Evolutionary conservation across 2,797 vertebrate species (phyloP).

Genomic region (Gallinago solitaria): DNA sequence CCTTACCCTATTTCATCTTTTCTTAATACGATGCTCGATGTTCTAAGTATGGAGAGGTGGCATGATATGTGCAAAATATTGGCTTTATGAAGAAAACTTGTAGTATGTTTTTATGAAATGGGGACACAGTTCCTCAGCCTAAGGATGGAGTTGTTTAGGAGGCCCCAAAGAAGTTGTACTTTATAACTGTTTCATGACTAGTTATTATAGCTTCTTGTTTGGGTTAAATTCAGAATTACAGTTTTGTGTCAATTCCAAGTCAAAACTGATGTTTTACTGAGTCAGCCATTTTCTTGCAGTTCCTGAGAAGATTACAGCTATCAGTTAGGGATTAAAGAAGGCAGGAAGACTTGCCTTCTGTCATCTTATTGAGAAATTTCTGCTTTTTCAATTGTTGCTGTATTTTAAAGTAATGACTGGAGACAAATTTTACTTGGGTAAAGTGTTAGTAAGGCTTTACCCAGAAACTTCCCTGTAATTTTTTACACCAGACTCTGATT

Average conservation of each 20-base stretch:
- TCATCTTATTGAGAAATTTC: neutral
- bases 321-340: neutral
- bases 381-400: neutral
- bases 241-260: neutral
- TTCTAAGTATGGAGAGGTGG: neutral
- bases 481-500: neutral
- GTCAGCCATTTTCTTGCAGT: neutral
- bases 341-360: neutral
- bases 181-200: neutral
- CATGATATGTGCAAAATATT: neutral
- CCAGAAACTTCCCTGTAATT: neutral
- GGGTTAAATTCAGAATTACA: neutral
- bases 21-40: neutral
- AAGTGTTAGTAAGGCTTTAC: neutral
- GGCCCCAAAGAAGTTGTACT: neutral
- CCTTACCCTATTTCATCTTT: conserved; percentile 24
- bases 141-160: neutral
- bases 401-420: neutral
- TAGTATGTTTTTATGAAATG: neutral
- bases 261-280: neutral
- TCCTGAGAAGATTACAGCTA: neutral
- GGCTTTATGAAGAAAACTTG: neutral
- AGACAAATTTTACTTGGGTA: neutral
- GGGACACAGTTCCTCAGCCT: neutral
- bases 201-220: neutral